Conservation (phyloP, 92 coral and sea anemone genomes). For the Porites divaricata region DNA sequence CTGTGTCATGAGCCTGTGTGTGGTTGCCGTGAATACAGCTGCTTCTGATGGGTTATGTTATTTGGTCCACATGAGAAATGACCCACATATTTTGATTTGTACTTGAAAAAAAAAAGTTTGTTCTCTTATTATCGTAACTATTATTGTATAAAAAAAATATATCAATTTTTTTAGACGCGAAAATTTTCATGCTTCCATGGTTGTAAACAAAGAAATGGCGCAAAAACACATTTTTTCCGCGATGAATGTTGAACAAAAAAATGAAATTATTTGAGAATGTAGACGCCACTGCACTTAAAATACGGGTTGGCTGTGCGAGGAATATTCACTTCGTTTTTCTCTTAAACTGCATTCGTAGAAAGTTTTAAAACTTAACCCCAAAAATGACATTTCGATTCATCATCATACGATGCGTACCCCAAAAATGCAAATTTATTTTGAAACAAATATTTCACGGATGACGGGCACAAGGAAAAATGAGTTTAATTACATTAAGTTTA, state of each 20-base stretch:
- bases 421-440: neutral
- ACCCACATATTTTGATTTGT: neutral
- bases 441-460: neutral
- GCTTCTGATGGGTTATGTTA: neutral
- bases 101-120: neutral
- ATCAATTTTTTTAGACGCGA: neutral
- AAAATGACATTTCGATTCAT: no score
- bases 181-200: neutral
- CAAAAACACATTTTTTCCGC: neutral
- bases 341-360: no score
- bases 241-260: slow-evolving; percentile 13
- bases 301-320: no score
- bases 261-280: neutral
- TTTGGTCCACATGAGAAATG: neutral
- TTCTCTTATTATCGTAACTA: no score
- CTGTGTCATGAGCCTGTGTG: no score
- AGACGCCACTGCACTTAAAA: no score
- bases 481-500: neutral
- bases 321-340: no score
- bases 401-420: neutral
- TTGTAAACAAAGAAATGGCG: neutral
- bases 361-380: no score
- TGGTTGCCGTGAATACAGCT: neutral
- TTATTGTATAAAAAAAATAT: no score
- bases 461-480: neutral